A percentile compares a stretch with the other conserved stretches of the same genome.
These are phyloP conservation scores for Cryptocephalus moraei DNA, from an alignment of 2,888 invertebrate species.

Conservation along the genomic window DNA sequence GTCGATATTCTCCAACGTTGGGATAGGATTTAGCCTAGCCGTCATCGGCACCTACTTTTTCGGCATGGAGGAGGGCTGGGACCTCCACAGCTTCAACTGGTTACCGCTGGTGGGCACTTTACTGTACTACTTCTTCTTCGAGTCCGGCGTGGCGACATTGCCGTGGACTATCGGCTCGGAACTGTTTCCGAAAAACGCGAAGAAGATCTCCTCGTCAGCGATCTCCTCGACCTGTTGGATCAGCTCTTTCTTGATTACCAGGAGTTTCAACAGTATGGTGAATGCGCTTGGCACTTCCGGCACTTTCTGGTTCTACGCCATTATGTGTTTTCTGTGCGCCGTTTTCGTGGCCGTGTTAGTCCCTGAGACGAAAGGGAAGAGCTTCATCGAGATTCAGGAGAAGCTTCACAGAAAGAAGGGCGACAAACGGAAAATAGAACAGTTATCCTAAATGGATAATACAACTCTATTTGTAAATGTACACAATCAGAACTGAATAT, in stretches of 20 bases:
- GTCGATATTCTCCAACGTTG: conserved; percentile 55
- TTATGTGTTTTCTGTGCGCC: conserved; percentile 43
- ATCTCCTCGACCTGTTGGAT: conserved; percentile 66
- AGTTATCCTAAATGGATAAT: too few species aligned
- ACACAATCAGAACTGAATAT: too few species aligned
- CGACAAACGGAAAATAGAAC: too few species aligned
- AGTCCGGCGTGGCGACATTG: conserved; percentile 53
- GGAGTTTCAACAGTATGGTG: conserved; percentile 52
- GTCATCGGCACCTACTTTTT: conserved; percentile 40
- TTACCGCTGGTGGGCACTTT: conserved; percentile 62
- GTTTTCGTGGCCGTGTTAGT: conserved; percentile 66
- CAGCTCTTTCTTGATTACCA: conserved; percentile 61
- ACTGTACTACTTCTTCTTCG: conserved; percentile 52
- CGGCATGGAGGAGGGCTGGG: conserved; percentile 44
- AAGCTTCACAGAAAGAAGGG: conserved; percentile 26
- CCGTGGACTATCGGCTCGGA: conserved; percentile 74
- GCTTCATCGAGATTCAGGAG: conserved; percentile 70
- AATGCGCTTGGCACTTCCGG: conserved; percentile 46
- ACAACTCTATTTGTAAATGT: too few species aligned
- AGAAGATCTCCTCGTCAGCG: conserved; percentile 61
- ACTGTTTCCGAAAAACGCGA: conserved; percentile 67
- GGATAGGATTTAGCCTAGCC: conserved; percentile 50
- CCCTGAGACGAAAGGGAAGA: conserved; percentile 87
- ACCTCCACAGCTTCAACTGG: conserved; percentile 44
- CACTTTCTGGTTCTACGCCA: conserved; percentile 62